Conservation (phyloP, 2,113 vertebrate genomes). For the Pedionomus torquatus region DNA sequence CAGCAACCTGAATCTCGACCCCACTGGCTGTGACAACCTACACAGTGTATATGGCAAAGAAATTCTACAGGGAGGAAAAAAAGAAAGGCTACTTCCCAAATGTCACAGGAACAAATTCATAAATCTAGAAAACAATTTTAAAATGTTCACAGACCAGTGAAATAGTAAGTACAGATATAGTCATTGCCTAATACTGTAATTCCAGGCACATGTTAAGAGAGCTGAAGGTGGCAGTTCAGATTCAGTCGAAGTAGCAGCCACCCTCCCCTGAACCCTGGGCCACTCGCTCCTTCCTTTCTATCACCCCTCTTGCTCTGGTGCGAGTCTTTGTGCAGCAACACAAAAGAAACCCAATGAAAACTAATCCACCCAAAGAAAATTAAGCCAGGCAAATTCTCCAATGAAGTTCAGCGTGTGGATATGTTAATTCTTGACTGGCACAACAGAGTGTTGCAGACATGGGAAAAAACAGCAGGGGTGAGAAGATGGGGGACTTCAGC, state of each 20-base stretch:
- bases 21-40: background rate
- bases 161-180: background rate
- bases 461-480: background rate
- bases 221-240: background rate
- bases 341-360: background rate
- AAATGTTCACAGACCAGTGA: background rate
- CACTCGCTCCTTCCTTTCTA: background rate
- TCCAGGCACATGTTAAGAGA: background rate
- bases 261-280: background rate
- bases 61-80: background rate
- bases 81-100: background rate
- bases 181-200: background rate
- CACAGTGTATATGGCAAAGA: background rate
- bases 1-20: background rate
- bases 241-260: background rate
- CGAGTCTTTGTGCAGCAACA: background rate
- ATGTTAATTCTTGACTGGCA: background rate
- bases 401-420: background rate
- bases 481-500: background rate
- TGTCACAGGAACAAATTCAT: background rate
- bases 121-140: background rate
- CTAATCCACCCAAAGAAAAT: background rate
- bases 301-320: background rate
- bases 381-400: background rate
- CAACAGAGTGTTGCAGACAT: accelerated